Evolutionary conservation across 2,888 invertebrate species (phyloP).

Genomic region (Caenorhabditis drosophilae): DNA sequence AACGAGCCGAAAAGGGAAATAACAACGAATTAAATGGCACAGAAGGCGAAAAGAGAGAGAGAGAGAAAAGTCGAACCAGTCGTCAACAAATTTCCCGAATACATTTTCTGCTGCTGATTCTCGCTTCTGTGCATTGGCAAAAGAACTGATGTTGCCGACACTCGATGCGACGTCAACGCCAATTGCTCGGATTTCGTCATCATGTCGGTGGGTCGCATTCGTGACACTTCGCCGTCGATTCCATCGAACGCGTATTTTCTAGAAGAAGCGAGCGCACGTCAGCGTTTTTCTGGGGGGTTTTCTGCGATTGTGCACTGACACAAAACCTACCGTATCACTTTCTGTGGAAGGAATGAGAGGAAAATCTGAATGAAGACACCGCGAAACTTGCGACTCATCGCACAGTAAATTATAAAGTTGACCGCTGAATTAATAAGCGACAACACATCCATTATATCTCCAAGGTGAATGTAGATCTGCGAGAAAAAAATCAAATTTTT

Average conservation of each 20-base stretch:
- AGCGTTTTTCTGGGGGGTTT: too few species aligned
- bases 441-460: conserved; percentile 66
- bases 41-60: background rate
- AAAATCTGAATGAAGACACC: conserved; percentile 65
- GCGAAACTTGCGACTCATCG: conserved; percentile 68
- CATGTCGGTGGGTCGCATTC: conserved; percentile 41
- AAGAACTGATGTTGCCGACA: conserved; percentile 44
- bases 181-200: conserved; percentile 55
- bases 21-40: too few species aligned
- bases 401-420: conserved; percentile 68
- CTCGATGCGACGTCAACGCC: conserved; percentile 47
- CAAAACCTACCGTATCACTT: conserved; percentile 35
- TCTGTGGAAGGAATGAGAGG: conserved; percentile 47
- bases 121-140: conserved; percentile 27
- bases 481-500: conserved; percentile 21
- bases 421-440: conserved; percentile 66
- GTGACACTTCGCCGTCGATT: conserved; percentile 38
- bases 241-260: conserved; percentile 46
- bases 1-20: too few species aligned
- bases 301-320: background rate
- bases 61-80: conserved; percentile 17
- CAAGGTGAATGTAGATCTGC: conserved; percentile 62
- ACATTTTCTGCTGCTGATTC: conserved; percentile 28
- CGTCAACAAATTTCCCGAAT: conserved; percentile 40
- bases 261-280: too few species aligned